Evolutionary conservation across 2,113 vertebrate genomes (phyloP), one percentile per base, ranked within the genome.

Genomic region (Anolis sagrei): DNA sequence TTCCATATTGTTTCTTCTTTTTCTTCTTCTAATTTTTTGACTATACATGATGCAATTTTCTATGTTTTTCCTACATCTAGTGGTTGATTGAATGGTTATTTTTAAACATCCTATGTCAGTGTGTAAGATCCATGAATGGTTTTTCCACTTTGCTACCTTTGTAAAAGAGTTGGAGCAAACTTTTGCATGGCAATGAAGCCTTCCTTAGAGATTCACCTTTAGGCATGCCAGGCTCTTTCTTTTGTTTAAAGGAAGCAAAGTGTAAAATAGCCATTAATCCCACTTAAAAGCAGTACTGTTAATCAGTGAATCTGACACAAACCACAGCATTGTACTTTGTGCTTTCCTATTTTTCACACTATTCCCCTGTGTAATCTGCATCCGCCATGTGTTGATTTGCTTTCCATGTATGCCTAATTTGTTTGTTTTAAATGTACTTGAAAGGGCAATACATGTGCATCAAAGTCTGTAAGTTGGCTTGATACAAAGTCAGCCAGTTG

Each of bases 321-420:
- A 91, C 86, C 70, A 78, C 75, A 73, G 44, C 89, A 39, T 68
- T 51, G 2, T 58, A 0, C 32, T 86, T 27, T 70, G 29, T 88
- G 90, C 85, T 81, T 90, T 89, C 85, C 84, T 69, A 11, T 86
- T 92, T 92, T 79, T 79, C 70, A 21, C 82, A 54, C 84, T 90
- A 89, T 78, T 90, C 89, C 89, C n/a, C 83, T 89, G 6, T 70
- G 69, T 77, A 70, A 4, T 78, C 84, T 83, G 88, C 83, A 62
- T 62, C 21, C n/a, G n/a, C 79, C 73, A 21, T 83, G 62, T 83
- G 34, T 84, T 92, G 64, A 79, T 91, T 86, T 76, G 14, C 8
- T 92, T 87, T 14, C 79, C 32, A 72, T 87, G 73, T 69, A 7
- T 76, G 48, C 49, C 68, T 54, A 66, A n/a, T 74, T 25, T 29